These are phyloP conservation scores for Scalopus aquaticus DNA, from an alignment of 2,113 vertebrate species.

Conservation along the genomic window DNA sequence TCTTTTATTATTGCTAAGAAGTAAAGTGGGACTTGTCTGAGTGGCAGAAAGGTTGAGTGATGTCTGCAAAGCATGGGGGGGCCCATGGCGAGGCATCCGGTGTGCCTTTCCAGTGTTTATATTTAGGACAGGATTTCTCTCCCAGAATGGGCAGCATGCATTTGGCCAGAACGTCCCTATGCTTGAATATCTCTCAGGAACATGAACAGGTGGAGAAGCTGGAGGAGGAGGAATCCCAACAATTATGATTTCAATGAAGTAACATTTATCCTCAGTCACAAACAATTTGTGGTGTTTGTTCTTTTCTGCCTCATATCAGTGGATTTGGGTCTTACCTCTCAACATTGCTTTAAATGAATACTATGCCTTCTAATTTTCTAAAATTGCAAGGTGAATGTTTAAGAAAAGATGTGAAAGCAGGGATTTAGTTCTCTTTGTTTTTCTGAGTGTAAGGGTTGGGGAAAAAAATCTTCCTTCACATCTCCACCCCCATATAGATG, in stretches of 20 bases:
- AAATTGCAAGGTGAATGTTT: not conserved
- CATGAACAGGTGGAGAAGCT: not conserved
- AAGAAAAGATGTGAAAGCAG: not conserved
- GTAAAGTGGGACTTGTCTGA: not conserved
- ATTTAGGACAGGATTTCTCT: not conserved
- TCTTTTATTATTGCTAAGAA: too few species aligned
- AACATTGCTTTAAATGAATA: not conserved
- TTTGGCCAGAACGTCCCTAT: not conserved
- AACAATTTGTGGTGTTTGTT: not conserved
- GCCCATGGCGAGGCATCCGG: not conserved
- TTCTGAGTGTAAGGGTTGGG: not conserved
- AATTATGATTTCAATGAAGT: not conserved
- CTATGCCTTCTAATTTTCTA: slow-evolving; percentile 28
- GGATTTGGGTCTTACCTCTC: not conserved
- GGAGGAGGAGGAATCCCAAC: not conserved
- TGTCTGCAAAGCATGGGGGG: not conserved
- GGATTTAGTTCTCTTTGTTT: not conserved
- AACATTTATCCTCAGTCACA: not conserved
- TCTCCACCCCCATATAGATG: not conserved
- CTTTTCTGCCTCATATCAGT: not conserved
- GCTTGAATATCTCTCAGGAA: not conserved
- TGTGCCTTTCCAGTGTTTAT: not conserved
- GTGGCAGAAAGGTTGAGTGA: not conserved
- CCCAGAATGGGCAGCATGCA: not conserved
- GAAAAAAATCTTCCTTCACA: not conserved